Evolutionary conservation across 2,888 invertebrate species (phyloP).

Genomic region (Heliconius charithonia): DNA sequence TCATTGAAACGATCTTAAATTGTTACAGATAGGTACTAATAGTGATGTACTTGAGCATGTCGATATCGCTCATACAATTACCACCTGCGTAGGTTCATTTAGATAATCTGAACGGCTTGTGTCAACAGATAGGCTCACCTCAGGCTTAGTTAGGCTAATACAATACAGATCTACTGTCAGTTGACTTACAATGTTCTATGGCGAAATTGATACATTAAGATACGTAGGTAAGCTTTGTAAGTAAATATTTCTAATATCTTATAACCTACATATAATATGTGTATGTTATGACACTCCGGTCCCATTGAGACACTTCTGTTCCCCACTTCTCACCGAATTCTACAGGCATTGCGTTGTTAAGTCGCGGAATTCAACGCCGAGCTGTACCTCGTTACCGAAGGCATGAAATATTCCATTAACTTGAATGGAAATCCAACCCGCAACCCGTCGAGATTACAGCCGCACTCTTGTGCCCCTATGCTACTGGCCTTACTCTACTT

Average conservation of each 20-base stretch:
- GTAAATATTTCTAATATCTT: background rate
- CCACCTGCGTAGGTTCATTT: slow-evolving; percentile 30
- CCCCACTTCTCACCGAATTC: too few relatives aligned
- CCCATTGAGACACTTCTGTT: background rate
- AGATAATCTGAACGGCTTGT: slow-evolving; percentile 25
- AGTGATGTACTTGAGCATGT: background rate
- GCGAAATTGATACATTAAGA: background rate
- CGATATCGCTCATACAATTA: slow-evolving; percentile 18
- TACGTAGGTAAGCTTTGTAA: background rate
- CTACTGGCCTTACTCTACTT: too few relatives aligned
- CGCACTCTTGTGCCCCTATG: too few relatives aligned
- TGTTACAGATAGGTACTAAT: background rate
- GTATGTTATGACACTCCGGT: background rate
- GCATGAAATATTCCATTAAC: too few relatives aligned
- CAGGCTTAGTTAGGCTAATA: slow-evolving; percentile 21
- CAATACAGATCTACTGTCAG: background rate
- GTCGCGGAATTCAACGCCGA: background rate
- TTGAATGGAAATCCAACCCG: too few relatives aligned
- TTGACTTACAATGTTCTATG: background rate
- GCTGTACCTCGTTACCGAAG: background rate
- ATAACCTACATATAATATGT: background rate
- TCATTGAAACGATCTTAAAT: background rate
- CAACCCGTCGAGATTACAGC: too few relatives aligned
- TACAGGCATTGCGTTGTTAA: too few relatives aligned
- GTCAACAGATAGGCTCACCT: slow-evolving; percentile 12